Conservation (phyloP, 2,888 invertebrate genomes). For the Lepidochrysops patricia region DNA sequence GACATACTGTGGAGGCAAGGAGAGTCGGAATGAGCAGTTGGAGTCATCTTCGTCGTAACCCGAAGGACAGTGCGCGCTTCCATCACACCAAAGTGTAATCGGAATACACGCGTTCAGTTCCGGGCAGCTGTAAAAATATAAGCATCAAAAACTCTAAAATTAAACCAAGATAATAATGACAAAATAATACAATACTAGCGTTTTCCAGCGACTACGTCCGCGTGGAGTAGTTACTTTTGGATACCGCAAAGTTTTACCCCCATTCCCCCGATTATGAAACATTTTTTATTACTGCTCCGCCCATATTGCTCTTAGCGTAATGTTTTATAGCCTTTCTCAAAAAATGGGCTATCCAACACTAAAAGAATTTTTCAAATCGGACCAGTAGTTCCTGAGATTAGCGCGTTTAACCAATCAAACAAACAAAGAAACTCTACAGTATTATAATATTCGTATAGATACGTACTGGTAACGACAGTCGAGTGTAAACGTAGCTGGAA, state of each 20-base stretch:
- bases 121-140: slow-evolving; percentile 76
- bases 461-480: slow-evolving; percentile 81
- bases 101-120: slow-evolving; percentile 88
- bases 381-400: no score
- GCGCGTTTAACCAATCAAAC: no score
- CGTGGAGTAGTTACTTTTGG: no score
- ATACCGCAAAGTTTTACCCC: no score
- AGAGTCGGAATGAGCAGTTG: slow-evolving; percentile 81
- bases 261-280: no score
- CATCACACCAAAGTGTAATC: slow-evolving; percentile 86
- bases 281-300: no score
- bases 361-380: no score
- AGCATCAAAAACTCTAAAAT: background rate
- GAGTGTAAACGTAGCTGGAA: slow-evolving; percentile 63
- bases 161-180: background rate
- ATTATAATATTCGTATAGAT: background rate
- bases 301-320: no score
- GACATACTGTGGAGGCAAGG: slow-evolving; percentile 79
- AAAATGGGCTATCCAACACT: no score
- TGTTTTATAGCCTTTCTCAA: no score
- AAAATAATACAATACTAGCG: slow-evolving; percentile 8
- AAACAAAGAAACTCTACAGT: no score
- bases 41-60: slow-evolving; percentile 87
- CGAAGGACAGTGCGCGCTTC: slow-evolving; percentile 84
- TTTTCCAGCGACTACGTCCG: no score